Evolutionary conservation across 2,888 invertebrate genomes (phyloP).

Genomic region (Tetragonisca angustula): DNA sequence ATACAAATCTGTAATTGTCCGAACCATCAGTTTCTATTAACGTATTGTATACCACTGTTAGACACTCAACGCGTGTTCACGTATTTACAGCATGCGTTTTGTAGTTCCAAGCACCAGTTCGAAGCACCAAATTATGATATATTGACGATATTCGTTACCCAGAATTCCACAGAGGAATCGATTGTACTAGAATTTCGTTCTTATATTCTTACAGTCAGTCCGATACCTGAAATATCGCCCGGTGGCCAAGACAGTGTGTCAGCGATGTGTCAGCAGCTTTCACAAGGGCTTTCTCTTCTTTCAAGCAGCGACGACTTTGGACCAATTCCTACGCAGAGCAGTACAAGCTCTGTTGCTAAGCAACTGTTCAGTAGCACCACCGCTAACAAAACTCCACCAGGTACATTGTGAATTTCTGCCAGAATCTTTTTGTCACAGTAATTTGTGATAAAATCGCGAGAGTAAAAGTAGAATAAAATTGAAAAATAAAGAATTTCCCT

Average conservation of each 20-base stretch:
- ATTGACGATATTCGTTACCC: not conserved
- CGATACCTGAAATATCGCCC: conserved; percentile 91
- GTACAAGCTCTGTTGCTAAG: conserved; percentile 74
- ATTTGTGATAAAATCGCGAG: not conserved
- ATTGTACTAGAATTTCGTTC: conserved; percentile 5
- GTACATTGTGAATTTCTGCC: conserved; percentile 52
- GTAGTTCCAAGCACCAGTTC: conserved; percentile 63
- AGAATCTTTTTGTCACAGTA: not conserved
- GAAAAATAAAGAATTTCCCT: too few relatives aligned
- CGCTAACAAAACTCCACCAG: conserved; percentile 68
- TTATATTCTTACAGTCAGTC: conserved; percentile 86
- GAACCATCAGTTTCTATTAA: not conserved
- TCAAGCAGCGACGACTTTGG: conserved; percentile 86
- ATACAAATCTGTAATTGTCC: not conserved
- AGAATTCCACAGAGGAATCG: not conserved
- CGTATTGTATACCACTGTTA: conserved; percentile 22
- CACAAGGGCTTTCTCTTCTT: conserved; percentile 90
- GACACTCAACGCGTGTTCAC: conserved; percentile 31
- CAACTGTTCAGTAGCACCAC: conserved; percentile 75
- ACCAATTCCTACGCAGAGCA: conserved; percentile 74
- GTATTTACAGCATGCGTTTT: conserved; percentile 63
- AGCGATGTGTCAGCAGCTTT: conserved; percentile 92
- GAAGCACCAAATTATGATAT: conserved; percentile 26
- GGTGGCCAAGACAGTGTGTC: conserved; percentile 89
- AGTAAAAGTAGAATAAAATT: not conserved